Conservation (phyloP, 2,888 invertebrate species). For the Eupithecia exiguata region DNA sequence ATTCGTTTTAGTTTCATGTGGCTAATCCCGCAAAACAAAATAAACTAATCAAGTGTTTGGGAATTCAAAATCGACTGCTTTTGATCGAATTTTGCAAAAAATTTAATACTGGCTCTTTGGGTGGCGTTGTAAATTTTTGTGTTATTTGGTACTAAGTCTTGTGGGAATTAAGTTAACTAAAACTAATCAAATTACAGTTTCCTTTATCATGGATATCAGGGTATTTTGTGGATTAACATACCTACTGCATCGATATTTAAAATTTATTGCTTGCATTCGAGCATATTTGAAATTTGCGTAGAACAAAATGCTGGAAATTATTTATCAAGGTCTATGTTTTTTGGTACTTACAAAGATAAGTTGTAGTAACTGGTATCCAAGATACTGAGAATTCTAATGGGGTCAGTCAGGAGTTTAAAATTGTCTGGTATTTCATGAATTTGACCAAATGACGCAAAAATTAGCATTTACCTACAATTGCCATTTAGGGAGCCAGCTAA, state of each 20-base stretch:
- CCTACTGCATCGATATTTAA: background rate
- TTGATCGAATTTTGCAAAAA: constrained; percentile 17
- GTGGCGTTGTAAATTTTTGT: constrained; percentile 10
- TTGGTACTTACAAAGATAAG: background rate
- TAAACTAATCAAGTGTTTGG: constrained; percentile 27
- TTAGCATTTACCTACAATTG: constrained; percentile 2
- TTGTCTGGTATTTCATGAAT: background rate
- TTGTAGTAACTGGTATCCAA: background rate
- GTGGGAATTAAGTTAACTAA: background rate
- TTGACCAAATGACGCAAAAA: constrained; percentile 26
- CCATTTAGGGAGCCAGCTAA: constrained; percentile 28
- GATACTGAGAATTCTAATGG: background rate
- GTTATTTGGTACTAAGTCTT: constrained; percentile 1
- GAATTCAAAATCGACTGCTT: constrained; percentile 34
- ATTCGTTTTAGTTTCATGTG: constrained; percentile 19
- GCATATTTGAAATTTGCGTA: background rate
- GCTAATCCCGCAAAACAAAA: constrained; percentile 23
- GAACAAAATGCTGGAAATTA: background rate
- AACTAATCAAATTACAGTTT: background rate
- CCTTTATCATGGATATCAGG: background rate
- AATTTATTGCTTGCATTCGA: background rate
- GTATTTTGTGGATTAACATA: background rate
- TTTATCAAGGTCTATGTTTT: background rate
- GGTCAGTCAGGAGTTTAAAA: background rate
- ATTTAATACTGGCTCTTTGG: constrained; percentile 18